Conservation (phyloP, 2,888 invertebrate species). For the Unio pictorum region DNA sequence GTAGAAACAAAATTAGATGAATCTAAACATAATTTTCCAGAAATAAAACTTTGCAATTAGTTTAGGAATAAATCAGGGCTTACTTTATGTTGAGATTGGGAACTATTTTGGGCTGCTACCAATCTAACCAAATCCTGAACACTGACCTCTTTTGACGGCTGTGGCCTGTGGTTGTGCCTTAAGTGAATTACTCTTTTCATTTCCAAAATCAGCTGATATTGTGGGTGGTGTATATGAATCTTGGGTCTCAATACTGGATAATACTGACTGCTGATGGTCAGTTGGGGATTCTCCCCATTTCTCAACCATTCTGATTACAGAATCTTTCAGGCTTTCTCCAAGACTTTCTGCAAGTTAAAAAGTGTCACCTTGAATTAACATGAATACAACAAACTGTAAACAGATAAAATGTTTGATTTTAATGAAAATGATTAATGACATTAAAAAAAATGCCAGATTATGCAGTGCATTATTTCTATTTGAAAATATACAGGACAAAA, state of each 20-base stretch:
- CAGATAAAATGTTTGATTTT: background rate
- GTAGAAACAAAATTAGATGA: no score
- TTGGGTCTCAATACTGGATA: constrained; percentile 37
- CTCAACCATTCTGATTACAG: constrained; percentile 43
- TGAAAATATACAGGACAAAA: no score
- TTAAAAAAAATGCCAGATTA: background rate
- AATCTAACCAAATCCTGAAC: background rate
- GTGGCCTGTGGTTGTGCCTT: no score
- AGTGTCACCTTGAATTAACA: no score
- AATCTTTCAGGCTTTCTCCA: constrained; percentile 42
- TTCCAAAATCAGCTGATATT: background rate
- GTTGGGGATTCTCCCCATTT: constrained; percentile 38
- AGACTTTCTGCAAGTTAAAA: constrained; percentile 34
- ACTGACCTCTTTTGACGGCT: constrained; percentile 1
- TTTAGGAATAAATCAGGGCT: no score
- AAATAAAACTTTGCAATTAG: no score
- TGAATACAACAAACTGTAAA: background rate
- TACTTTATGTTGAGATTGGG: no score
- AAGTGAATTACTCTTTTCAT: background rate
- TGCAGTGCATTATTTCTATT: no score
- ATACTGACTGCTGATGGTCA: constrained; percentile 42
- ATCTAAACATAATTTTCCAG: no score
- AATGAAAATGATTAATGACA: background rate
- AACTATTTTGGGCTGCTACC: no score
- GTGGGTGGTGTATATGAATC: constrained; percentile 38